Evolutionary conservation across 2,888 invertebrate genomes (phyloP), one percentile per base, ranked within the genome.

Genomic region (Orthosia gothica): DNA sequence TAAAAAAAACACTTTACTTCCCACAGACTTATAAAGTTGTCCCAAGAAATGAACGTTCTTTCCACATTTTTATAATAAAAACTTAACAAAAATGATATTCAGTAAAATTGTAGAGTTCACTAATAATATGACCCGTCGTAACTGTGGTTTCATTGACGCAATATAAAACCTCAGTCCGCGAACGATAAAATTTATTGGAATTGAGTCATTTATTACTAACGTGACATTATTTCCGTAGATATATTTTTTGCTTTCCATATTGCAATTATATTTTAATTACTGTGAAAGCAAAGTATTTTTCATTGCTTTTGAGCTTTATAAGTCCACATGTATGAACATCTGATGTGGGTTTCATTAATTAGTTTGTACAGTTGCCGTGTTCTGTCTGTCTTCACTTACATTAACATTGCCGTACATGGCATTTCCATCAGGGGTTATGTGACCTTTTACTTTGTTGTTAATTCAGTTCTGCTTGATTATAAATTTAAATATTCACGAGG

Each of bases 401-500:
- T 66, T 77, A 76, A 73, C 71, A 71, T 55, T 16, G 57, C 32
- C 68, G 26, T 83, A 79, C 78, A 84, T 55, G 23, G 66, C 69
- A 86, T 67, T 74, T 74, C 80, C 73, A 83, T 84, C 80, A 79
- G 80, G 57, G 75, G 71, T 78, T 70, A 73, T 73, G 77, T 76
- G 77, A 85, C 82, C 70, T 82, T 79, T 81, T 70, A 74, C 61
- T 47, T 65, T 72, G 64, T 76, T 66, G 74, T 81, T 83, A 83
- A 88, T 83, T 84, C 77, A 55, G 45, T 20, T 66, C 62, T 70
- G 62, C 57, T 82, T 87, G 79, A 85, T 88, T 84, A 88, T 81
- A 67, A 82, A 81, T 86, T 90, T 72, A 88, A 86, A 87, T 87
- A 87, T 89, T 88, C 81, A 87, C 82, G 76, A 86, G 79, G 81